Evolutionary conservation across 2,797 vertebrate genomes (phyloP), one percentile per base, ranked within the genome.

Genomic region (Girardinus metallicus): DNA sequence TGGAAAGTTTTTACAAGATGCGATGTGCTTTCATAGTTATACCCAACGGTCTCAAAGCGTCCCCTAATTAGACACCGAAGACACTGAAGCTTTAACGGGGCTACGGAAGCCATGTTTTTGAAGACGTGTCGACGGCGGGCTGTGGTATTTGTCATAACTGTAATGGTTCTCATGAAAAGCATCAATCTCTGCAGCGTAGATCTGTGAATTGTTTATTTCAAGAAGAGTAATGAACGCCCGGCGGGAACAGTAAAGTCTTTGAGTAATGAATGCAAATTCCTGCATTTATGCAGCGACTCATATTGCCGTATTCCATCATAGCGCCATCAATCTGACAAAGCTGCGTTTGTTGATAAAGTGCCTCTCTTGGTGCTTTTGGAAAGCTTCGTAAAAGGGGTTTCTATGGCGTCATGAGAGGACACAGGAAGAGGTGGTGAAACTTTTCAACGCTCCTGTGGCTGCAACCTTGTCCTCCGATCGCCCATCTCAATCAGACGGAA

Each of bases 301-400:
- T 89, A 92, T 92, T 89, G 76, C 76, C 80, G 60, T 62, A 18
- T 51, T 92, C 83, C 62, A 86, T 92, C 91, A 90, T 66, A 46
- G 26, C 23, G 1, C 46, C 74, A 68, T 66, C 55, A n/a, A n/a
- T 7, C 13, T 82, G 86, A 85, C 57, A 57, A 43, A 62, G 60
- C 36, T 0, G 36, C 13, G 68, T 60, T 77, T 75, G 77, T 72
- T 79, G 31, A 57, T 43, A 18, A 53, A 41, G 36, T 76, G 23
- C 26, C 47, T 86, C 49, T 60, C 29, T 55, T 31, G 66, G 74
- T 49, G 78, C 36, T 53, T 76, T 77, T 70, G 18, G 53, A 68
- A 41, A n/a, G 6, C 5, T 53, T 80, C 55, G 80, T 34, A 66
- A 23, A 13, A 21, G 43, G 9, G 39, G 1, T 47, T 64, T 62